Base-by-base conservation (phyloP, 2,797 vertebrate species). In the Synaphobranchus kaupii region DNA sequence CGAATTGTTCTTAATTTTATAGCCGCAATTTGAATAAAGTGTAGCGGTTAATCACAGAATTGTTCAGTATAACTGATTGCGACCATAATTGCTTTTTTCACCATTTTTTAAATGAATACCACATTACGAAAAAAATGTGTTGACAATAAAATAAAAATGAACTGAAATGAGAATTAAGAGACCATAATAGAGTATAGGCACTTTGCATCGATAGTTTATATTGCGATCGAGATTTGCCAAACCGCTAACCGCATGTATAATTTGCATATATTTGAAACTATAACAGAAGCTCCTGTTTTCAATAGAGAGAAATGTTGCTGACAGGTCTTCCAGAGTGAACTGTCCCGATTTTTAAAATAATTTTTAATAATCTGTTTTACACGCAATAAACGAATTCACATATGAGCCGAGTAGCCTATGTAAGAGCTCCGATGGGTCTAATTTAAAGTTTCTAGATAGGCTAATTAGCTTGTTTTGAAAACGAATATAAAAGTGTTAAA, bases 1-100 rank as follows among this genome's bases (percentile, higher is more conserved):
- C 96, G 97, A 98, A 99, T 99, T 98, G 98, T 99, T 98, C 97
- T 98, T 97, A 97, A 98, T 98, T 98, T 99, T 98, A 98, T 97
- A 96, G 97, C 97, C 95, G 97, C 97, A 97, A 98, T 98, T 98
- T 97, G 96, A 98, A 97, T 96, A 98, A 98, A 98, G 97, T 98
- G 97, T 96, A 97, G 96, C 96, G 97, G 97, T 96, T 98, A 98
- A 98, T 99, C 97, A 99, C 97, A 97, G 96, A 96, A 97, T 97
- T 96, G 96, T 95, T 81, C 78, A 48, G 95, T 96, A 96, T 97
- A 97, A 97, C 97, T 98, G 97, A 99, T 98, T 99, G 97, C 96
- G 96, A 95, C 95, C 96, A 95, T 98, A 98, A 98, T 98, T 98
- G 97, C 96, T 97, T 97, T 97, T 96, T 95, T 95, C 94, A 95